Evolutionary conservation across 2,113 vertebrate genomes (phyloP).

Genomic region (Callipepla squamata): DNA sequence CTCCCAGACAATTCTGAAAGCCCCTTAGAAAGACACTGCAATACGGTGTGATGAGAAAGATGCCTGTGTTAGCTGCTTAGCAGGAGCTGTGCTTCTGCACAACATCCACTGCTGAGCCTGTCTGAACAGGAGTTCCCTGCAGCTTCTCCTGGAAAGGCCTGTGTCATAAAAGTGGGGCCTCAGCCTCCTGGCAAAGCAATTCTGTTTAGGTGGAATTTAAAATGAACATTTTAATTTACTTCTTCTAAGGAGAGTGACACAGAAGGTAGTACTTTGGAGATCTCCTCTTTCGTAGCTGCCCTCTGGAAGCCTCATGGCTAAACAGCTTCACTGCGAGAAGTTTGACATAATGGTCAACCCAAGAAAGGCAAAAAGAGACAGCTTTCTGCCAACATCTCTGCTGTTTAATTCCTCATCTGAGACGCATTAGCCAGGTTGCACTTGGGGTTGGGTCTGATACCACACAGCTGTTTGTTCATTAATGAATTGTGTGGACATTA

Average conservation of each 20-base stretch:
- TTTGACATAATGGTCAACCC: neutral
- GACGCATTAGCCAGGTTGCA: neutral
- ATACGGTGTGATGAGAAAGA: neutral
- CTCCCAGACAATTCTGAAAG: neutral
- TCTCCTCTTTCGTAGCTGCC: neutral
- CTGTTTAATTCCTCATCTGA: neutral
- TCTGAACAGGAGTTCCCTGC: neutral
- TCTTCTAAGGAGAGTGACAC: neutral
- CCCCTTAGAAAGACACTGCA: neutral
- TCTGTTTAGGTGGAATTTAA: neutral
- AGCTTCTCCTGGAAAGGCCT: neutral
- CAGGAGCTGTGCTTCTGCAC: neutral
- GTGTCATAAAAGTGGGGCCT: neutral
- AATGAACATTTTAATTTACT: neutral
- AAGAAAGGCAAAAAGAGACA: neutral
- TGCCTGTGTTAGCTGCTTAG: neutral
- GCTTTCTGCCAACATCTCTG: neutral
- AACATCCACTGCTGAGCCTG: neutral
- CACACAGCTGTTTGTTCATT: neutral
- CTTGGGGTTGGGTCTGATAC: accelerated
- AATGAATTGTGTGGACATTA: neutral
- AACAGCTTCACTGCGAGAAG: neutral
- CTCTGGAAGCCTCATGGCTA: neutral
- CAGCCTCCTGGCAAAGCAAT: neutral
- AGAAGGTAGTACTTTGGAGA: neutral